phyloP scores from a whole-genome alignment of 1,140 invertebrate genomes.

The Matsumurasca onukii region DNA sequence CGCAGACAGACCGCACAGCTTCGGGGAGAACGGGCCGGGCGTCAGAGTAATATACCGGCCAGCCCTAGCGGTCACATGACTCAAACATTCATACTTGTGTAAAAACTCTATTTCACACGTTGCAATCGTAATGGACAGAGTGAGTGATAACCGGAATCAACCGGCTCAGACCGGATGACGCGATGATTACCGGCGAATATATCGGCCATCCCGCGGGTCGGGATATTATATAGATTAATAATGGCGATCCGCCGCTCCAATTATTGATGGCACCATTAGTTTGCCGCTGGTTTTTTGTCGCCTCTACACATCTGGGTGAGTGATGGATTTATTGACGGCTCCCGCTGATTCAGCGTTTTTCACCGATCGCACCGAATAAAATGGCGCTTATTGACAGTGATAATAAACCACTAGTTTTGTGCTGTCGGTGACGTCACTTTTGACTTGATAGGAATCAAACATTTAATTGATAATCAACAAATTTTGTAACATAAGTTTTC shows the following conservation, averaged over 20 bases:
- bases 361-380: background rate
- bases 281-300: constrained; percentile 11
- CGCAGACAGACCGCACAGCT: constrained; percentile 14
- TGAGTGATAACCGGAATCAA: background rate
- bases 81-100: constrained; percentile 24
- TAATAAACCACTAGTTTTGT: constrained; percentile 25
- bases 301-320: background rate
- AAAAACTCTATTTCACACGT: constrained; percentile 7
- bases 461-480: too few species aligned
- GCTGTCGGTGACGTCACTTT: too few species aligned
- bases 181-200: background rate
- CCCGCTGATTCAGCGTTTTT: constrained; percentile 19
- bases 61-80: background rate
- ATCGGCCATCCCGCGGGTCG: background rate
- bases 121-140: background rate
- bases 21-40: constrained; percentile 7
- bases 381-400: constrained; percentile 17
- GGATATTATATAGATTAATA: constrained; percentile 26
- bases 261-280: constrained; percentile 24
- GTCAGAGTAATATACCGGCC: constrained; percentile 8
- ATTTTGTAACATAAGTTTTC: too few species aligned
- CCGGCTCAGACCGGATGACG: background rate
- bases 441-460: too few species aligned
- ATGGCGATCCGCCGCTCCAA: constrained; percentile 10
- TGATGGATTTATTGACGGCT: constrained; percentile 15